These are phyloP conservation scores for Leptinotarsa lineolata DNA, from an alignment of 1,140 invertebrate species.

Conservation along the genomic window DNA sequence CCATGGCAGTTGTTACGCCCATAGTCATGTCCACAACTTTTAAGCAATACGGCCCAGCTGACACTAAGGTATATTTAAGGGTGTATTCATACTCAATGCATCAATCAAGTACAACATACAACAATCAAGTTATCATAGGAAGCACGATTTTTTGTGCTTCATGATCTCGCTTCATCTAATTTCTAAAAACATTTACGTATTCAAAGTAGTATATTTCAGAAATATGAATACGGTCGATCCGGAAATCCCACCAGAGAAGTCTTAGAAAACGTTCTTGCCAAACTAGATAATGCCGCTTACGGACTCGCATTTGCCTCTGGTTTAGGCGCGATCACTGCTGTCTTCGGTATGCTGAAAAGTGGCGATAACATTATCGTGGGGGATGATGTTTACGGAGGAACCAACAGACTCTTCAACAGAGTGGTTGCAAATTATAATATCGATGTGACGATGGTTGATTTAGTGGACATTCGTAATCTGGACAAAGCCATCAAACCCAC, in stretches of 20 bases:
- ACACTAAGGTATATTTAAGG: slow-evolving; percentile 26
- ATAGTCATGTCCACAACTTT: slow-evolving; percentile 93
- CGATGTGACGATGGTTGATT: slow-evolving; percentile 80
- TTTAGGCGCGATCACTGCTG: slow-evolving; percentile 78
- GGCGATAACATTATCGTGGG: slow-evolving; percentile 92
- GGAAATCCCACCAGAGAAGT: slow-evolving; percentile 93
- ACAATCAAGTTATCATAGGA: not conserved
- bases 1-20: slow-evolving; percentile 80
- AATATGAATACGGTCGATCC: slow-evolving; percentile 90
- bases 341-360: slow-evolving; percentile 73
- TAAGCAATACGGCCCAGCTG: slow-evolving; percentile 75
- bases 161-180: not conserved
- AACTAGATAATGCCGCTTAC: slow-evolving; percentile 88
- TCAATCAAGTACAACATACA: too few species aligned
- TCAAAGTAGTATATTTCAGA: slow-evolving; percentile 61
- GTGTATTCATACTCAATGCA: too few species aligned
- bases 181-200: not conserved
- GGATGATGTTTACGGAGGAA: slow-evolving; percentile 97
- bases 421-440: slow-evolving; percentile 73
- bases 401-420: slow-evolving; percentile 68
- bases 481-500: slow-evolving; percentile 75
- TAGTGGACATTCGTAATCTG: slow-evolving; percentile 70
- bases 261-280: slow-evolving; percentile 87
- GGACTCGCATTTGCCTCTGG: slow-evolving; percentile 89
- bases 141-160: not conserved